Conservation (phyloP, 2,113 vertebrate genomes). For the Pterocles orientalis region DNA sequence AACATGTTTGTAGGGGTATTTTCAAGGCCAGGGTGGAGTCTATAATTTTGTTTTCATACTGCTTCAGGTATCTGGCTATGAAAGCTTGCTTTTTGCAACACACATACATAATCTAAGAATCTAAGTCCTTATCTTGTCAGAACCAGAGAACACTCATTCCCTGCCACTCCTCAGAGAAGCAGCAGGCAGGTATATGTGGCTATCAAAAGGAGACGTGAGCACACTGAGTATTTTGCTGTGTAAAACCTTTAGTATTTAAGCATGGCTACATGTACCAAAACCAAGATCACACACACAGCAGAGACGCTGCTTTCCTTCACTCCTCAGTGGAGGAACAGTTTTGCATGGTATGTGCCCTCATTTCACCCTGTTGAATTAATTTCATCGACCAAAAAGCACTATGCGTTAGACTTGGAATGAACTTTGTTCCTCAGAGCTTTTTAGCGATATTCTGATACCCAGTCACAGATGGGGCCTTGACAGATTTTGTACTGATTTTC, state of each 20-base stretch:
- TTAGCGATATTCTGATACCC: conserved; percentile 28
- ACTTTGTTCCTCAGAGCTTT: conserved; percentile 46
- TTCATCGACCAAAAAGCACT: conserved; percentile 10
- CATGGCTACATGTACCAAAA: background rate
- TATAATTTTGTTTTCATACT: background rate
- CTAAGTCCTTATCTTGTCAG: background rate
- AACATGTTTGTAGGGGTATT: background rate
- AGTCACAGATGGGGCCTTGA: conserved; percentile 41
- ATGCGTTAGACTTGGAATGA: conserved; percentile 34
- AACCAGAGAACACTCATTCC: background rate
- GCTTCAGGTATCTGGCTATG: background rate
- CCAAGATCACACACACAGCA: background rate
- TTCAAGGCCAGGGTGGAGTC: background rate
- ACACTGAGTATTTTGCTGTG: background rate
- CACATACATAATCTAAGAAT: background rate
- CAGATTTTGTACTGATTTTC: conserved; percentile 53
- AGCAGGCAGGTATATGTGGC: background rate
- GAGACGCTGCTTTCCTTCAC: background rate
- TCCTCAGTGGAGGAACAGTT: background rate
- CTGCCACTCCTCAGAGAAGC: background rate
- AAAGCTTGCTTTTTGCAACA: background rate
- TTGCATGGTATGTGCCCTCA: background rate
- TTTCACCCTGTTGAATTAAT: conserved; percentile 35
- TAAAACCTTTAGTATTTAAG: background rate
- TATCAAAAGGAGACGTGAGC: background rate